Evolutionary conservation across 1,140 invertebrate species (phyloP).

Genomic region (Colletes gigas): DNA sequence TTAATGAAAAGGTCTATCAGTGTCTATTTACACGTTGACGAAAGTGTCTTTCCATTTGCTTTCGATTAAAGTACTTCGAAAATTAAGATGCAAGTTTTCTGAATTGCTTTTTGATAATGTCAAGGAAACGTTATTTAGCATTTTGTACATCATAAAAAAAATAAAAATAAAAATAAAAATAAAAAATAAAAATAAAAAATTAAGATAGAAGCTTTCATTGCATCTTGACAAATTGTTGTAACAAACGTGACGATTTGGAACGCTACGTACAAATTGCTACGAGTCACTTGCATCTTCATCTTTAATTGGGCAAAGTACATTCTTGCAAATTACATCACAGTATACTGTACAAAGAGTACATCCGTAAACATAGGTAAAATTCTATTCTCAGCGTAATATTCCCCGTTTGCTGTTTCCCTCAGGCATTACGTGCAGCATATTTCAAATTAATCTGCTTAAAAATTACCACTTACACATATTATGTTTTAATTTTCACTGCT

Average conservation of each 20-base stretch:
- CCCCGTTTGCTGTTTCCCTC: conserved; percentile 23
- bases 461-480: conserved; percentile 39
- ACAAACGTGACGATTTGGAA: background rate
- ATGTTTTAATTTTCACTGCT: conserved; percentile 21
- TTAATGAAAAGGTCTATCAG: conserved; percentile 1
- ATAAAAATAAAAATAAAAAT: too few species aligned
- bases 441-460: conserved; percentile 22
- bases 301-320: background rate
- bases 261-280: background rate
- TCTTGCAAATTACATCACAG: conserved; percentile 24
- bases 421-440: conserved; percentile 8
- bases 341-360: conserved; percentile 22
- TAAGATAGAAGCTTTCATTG: background rate
- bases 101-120: too few species aligned
- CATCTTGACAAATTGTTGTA: background rate
- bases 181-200: too few species aligned
- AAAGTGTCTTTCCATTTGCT: background rate
- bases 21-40: conserved; percentile 27
- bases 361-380: conserved; percentile 2
- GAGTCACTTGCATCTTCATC: conserved; percentile 2
- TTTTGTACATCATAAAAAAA: background rate
- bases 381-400: conserved; percentile 36
- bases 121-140: too few species aligned
- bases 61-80: conserved; percentile 1
- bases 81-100: conserved; percentile 14